A percentile compares a stretch with the other conserved stretches of the same genome.
phyloP scores from a whole-genome alignment of 2,113 vertebrate species.

The Rhinopomastus cyanomelas region DNA sequence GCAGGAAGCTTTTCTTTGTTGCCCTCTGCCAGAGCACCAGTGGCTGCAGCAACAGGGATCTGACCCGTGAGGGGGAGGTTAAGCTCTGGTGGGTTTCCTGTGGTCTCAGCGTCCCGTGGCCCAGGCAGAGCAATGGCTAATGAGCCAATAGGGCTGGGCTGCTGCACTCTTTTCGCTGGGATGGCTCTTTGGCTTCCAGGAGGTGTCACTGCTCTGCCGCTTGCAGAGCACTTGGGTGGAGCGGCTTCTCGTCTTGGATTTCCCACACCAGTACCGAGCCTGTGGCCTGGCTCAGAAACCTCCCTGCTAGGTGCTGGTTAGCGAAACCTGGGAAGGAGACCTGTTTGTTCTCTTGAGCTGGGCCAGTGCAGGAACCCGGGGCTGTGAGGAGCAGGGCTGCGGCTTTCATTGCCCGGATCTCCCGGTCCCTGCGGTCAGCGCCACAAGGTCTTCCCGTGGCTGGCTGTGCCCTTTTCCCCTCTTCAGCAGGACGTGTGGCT shows the following conservation, averaged over 20 bases:
- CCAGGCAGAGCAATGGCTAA: not conserved
- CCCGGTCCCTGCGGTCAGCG: not conserved
- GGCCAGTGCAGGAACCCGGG: not conserved
- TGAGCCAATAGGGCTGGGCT: not conserved
- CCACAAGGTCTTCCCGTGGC: not conserved
- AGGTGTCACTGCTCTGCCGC: conserved; percentile 12
- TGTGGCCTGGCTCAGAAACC: not conserved
- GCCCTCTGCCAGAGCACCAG: not conserved
- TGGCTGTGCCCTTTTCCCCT: not conserved
- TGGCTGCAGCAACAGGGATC: not conserved
- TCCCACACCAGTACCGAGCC: not conserved
- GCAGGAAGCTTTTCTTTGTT: not conserved
- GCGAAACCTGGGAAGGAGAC: not conserved
- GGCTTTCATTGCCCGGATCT: not conserved
- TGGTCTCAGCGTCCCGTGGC: not conserved
- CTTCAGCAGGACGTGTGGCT: not conserved
- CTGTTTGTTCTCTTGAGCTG: not conserved
- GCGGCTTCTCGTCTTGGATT: not conserved
- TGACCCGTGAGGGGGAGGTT: not conserved
- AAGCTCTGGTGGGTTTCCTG: not conserved
- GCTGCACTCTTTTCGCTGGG: not conserved
- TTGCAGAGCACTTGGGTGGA: not conserved
- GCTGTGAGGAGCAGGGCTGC: not conserved
- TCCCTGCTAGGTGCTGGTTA: not conserved
- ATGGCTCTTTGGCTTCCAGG: not conserved